Evolutionary conservation across 2,797 vertebrate genomes (phyloP).

Genomic region (Nannoperca australis): DNA sequence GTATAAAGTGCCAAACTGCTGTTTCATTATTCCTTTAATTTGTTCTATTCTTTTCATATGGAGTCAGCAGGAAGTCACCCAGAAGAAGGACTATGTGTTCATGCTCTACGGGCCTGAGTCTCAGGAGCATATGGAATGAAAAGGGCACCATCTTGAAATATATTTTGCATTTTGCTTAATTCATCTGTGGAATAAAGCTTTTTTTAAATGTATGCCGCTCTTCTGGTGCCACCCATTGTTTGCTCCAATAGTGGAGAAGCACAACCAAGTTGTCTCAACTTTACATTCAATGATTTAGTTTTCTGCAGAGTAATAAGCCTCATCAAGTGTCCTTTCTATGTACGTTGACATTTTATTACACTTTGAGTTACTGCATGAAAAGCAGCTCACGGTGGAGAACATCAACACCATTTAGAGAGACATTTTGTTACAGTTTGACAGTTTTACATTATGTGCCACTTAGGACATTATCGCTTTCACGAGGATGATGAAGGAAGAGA

Average conservation of each 20-base stretch:
- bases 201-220: not conserved
- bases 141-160: not conserved
- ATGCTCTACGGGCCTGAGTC: not conserved
- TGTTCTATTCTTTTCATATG: not conserved
- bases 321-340: not conserved
- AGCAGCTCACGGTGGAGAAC: not conserved
- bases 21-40: not conserved
- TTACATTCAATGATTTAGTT: not conserved
- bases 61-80: not conserved
- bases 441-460: conserved; percentile 13
- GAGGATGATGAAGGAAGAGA: conserved; percentile 4
- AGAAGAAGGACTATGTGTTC: not conserved
- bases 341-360: not conserved
- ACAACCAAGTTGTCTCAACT: not conserved
- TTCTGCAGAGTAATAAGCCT: not conserved
- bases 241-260: not conserved
- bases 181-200: not conserved
- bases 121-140: not conserved
- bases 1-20: not conserved
- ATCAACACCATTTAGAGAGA: not conserved
- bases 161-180: not conserved
- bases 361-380: not conserved
- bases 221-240: not conserved
- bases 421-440: conserved; percentile 16
- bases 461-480: conserved; percentile 8